Conservation (phyloP, 2,113 vertebrate species). For the Emydocephalus ijimae region DNA sequence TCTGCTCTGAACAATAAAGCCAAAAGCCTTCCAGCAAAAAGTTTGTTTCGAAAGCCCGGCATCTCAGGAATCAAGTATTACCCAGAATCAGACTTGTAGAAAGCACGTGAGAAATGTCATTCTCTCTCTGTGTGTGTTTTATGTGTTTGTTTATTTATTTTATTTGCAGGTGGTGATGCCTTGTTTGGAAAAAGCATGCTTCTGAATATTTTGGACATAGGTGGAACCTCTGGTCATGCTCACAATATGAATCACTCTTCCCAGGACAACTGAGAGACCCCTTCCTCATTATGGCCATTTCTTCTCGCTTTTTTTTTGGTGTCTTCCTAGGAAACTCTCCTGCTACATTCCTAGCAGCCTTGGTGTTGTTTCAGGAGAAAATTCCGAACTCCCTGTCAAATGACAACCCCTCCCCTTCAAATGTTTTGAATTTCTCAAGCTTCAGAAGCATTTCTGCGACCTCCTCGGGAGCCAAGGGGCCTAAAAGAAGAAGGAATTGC, state of each 20-base stretch:
- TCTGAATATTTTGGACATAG: neutral
- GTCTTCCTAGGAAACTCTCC: too few relatives aligned
- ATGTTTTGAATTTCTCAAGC: neutral
- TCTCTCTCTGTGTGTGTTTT: too few relatives aligned
- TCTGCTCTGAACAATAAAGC: neutral
- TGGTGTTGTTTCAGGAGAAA: neutral
- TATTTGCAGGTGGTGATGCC: too few relatives aligned
- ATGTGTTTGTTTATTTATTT: too few relatives aligned
- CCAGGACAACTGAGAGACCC: neutral
- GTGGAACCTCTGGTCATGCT: too few relatives aligned
- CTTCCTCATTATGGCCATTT: neutral
- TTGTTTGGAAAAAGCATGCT: neutral
- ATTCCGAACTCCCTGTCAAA: neutral
- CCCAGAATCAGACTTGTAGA: neutral
- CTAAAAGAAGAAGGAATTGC: neutral
- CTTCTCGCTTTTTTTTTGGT: too few relatives aligned
- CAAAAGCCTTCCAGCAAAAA: neutral
- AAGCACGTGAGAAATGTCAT: neutral
- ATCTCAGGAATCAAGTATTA: neutral
- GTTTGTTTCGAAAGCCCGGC: neutral
- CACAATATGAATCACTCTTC: neutral
- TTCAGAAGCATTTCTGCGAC: neutral
- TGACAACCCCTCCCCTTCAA: neutral
- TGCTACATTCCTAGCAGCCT: neutral
- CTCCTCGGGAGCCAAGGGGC: rapidly evolving